Base-by-base conservation (phyloP, 2,888 invertebrate species). In the Eupithecia inturbata region DNA sequence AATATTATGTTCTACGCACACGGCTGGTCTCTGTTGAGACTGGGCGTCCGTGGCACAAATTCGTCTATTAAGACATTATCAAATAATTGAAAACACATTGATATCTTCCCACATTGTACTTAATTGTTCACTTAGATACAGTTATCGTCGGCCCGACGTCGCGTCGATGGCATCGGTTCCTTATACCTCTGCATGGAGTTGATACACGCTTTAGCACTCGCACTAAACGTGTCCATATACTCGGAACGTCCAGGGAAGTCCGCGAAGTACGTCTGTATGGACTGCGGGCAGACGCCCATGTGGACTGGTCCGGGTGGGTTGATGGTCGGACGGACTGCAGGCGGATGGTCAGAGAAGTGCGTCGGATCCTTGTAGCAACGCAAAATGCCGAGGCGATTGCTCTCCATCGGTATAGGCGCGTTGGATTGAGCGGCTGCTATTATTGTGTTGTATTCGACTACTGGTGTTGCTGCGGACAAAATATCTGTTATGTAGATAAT, bases 361-460 rank as follows among this genome's bases (percentile, higher is more conserved):
- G 95, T 95, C 0, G 96, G 96, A 82, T 96, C 96, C 73, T 95
- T 95, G 84, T 96, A 96, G 53, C 95, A 96, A 3, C 94, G 87
- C 14, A 95, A 92, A 41, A 95, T 85, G n/a, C 96, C 95, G 0
- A 95, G 91, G 0, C 94, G 89, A 72, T 95, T 93, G 68, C 95
- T 92, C 75, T 95, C 95, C 82, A 96, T 95, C 0, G 96, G 96
- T 31, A 95, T 92, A 0, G 95, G 95, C 0, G 95, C 95, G 1
- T 89, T 93, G 0, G 96, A 96, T 80, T 96, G 96, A 0, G 95
- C 89, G 0, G 96, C 96, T 0, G 96, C 95, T 86, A 95, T 94
- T 78, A 96, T 89, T 71, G 93, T 90, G 76, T 92, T 91, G 83
- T 96, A 96, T 67, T 95, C 93, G 1, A 93, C 82, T 14, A 95